Evolutionary conservation across 2,797 vertebrate species (phyloP).

Genomic region (Rhincodon typus): DNA sequence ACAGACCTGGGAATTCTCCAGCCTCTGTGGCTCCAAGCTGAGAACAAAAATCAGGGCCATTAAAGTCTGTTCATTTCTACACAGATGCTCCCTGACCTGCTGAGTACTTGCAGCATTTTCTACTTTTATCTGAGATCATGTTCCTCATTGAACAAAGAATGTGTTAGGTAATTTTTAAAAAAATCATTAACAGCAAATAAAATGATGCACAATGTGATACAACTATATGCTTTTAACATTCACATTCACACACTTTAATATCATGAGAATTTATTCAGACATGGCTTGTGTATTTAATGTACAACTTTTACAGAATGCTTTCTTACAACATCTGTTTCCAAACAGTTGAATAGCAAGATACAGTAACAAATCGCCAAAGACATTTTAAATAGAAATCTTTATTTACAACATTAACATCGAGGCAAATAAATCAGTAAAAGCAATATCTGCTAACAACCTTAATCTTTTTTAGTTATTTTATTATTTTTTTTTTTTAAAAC

Average conservation of each 20-base stretch:
- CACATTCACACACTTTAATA: slow-evolving; percentile 38
- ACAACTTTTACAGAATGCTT: slow-evolving; percentile 38
- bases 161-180: no score
- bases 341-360: slow-evolving; percentile 37
- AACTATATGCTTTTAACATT: slow-evolving; percentile 35
- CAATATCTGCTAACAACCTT: slow-evolving; percentile 70
- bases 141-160: background rate
- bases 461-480: slow-evolving; percentile 48
- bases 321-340: slow-evolving; percentile 36
- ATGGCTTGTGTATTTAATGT: slow-evolving; percentile 38
- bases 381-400: slow-evolving; percentile 91
- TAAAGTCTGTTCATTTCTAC: background rate
- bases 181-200: background rate
- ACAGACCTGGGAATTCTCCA: no score
- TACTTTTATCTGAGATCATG: background rate
- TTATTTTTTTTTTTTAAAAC: slow-evolving; percentile 25
- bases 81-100: background rate
- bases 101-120: background rate
- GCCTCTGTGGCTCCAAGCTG: no score
- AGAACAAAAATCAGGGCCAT: no score
- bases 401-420: slow-evolving; percentile 86
- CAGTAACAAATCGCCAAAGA: slow-evolving; percentile 42
- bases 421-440: slow-evolving; percentile 66
- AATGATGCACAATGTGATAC: slow-evolving; percentile 26
- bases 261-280: slow-evolving; percentile 38